Base-by-base conservation (phyloP, 2,113 vertebrate genomes). In the Merops nubicus region DNA sequence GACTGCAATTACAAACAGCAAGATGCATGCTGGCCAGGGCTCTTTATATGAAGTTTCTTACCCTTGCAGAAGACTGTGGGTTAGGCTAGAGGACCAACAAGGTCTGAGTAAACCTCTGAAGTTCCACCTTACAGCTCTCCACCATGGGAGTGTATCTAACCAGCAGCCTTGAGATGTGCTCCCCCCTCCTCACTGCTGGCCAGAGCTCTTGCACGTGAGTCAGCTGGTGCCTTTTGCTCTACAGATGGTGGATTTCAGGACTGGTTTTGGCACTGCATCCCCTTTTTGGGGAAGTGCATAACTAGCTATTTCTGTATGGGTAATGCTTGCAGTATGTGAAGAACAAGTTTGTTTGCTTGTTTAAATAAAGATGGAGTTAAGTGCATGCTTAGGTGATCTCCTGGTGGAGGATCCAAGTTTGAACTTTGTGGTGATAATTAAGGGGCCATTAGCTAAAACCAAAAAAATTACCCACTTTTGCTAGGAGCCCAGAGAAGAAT, bases 371-470 rank as follows among this genome's bases (percentile, higher is more conserved):
- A 56, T 36, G 34, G 78, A 85, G 40, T 85, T 82, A 54, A 79
- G 54, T 76, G 54, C 20, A 13, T 29, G 36, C 50, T 76, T 57
- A 80, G 84, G 53, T 26, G 33, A 20, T 88, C 92, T 96, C 47
- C 82, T 77, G 85, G 40, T 90, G 75, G 51, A 93, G 65, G 31
- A 91, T 95, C 93, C 87, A 73, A 96, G 40, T 64, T 65, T 42
- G 62, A 91, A 62, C n/a, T 88, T 73, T 38, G 62, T 79, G 65
- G 76, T 87, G 48, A 48, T 82, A 85, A 93, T 87, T 45, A 80
- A 76, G 57, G 80, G 38, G 17, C 34, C 23, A 53, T 93, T 76
- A 86, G 33, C 25, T 50, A 79, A 69, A 63, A 50, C 75, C 54
- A 18, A 88, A 69, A 77, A 70, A 5, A 4, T 26, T 69, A 74